Conservation (phyloP, 2,797 vertebrate species). For the Eleutherodactylus coqui region DNA sequence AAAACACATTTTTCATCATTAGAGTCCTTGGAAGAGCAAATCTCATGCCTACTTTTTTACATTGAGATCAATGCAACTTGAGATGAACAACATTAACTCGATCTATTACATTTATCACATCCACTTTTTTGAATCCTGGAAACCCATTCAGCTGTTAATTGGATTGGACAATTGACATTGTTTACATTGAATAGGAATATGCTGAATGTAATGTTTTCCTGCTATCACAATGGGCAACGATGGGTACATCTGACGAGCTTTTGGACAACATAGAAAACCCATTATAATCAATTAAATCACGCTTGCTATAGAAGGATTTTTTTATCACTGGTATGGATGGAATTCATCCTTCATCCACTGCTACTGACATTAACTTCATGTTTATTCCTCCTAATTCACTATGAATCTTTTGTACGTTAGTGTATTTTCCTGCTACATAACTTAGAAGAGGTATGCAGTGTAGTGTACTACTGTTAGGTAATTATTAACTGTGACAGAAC, state of each 20-base stretch:
- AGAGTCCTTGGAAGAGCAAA: background rate
- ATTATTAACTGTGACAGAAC: constrained; percentile 39
- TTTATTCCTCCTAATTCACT: background rate
- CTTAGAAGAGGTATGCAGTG: background rate
- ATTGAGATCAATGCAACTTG: background rate
- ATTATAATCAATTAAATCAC: background rate
- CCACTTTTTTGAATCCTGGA: background rate
- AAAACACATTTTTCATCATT: background rate
- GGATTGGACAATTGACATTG: background rate
- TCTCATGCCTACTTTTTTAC: background rate
- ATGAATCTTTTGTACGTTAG: too few species aligned
- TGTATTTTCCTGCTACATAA: background rate
- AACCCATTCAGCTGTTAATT: background rate
- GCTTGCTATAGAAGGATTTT: background rate
- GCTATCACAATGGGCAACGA: background rate
- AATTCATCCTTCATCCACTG: background rate
- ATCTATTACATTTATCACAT: background rate
- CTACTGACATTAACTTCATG: background rate
- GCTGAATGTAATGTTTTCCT: background rate
- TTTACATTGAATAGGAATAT: background rate
- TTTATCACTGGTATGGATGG: background rate
- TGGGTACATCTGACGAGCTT: background rate
- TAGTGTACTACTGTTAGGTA: constrained; percentile 7
- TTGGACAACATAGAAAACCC: background rate
- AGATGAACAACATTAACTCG: background rate